Evolutionary conservation across 2,888 invertebrate species (phyloP).

Genomic region (Drosophila differens): DNA sequence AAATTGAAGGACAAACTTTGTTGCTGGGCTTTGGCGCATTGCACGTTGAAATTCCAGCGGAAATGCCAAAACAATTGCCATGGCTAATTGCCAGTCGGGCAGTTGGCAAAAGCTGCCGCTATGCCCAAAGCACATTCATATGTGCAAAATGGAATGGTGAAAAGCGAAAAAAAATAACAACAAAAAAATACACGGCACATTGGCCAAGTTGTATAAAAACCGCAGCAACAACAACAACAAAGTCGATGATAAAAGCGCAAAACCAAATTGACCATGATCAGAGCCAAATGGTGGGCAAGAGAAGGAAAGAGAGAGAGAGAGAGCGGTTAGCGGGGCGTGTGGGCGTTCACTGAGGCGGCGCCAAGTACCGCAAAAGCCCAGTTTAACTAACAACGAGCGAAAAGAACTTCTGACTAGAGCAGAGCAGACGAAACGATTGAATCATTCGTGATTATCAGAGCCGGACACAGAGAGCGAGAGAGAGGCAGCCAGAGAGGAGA

Average conservation of each 20-base stretch:
- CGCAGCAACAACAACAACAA: conserved; percentile 13
- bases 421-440: conserved; percentile 58
- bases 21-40: conserved; percentile 40
- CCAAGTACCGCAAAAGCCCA: conserved; percentile 61
- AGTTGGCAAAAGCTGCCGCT: conserved; percentile 13
- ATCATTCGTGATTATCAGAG: conserved; percentile 56
- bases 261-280: conserved; percentile 63
- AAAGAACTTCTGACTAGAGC: conserved; percentile 61
- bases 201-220: conserved; percentile 45
- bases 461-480: conserved; percentile 26
- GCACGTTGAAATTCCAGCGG: conserved; percentile 65
- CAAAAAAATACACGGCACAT: conserved; percentile 24
- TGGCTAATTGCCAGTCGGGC: conserved; percentile 66
- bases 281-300: not conserved
- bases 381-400: conserved; percentile 34
- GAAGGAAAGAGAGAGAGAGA: not conserved
- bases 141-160: conserved; percentile 62
- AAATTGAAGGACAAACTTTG: conserved; percentile 59
- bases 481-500: not conserved
- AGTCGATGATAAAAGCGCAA: conserved; percentile 39
- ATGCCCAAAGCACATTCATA: conserved; percentile 22
- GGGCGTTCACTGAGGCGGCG: conserved; percentile 61
- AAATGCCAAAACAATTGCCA: conserved; percentile 67
- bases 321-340: conserved; percentile 16
- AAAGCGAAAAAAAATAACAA: conserved; percentile 15